Percentiles rank a stretch among this genome's conserved stretches.
phyloP scores from a whole-genome alignment of 2,888 invertebrate genomes.

The Phania funesta region DNA sequence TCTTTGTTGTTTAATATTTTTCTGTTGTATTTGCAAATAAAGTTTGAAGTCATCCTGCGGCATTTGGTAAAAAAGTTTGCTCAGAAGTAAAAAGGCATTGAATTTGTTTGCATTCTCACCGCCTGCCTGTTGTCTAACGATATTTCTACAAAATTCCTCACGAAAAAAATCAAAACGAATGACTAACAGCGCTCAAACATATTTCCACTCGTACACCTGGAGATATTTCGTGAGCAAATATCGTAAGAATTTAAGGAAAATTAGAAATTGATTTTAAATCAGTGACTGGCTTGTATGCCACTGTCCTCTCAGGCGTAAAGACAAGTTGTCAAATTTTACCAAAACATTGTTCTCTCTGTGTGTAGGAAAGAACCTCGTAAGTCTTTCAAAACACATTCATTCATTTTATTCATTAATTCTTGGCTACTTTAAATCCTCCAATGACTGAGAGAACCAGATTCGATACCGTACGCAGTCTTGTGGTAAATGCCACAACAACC shows the following conservation, averaged over 20 bases:
- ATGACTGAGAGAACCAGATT: not conserved
- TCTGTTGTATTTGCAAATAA: not conserved
- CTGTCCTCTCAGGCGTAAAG: too few relatives aligned
- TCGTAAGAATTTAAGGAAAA: not conserved
- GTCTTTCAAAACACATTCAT: not conserved
- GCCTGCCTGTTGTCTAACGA: slow-evolving; percentile 19
- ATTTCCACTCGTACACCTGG: not conserved
- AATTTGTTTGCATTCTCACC: slow-evolving; percentile 26
- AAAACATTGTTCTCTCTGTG: not conserved
- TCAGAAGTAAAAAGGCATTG: not conserved
- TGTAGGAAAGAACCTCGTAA: not conserved
- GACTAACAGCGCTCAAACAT: slow-evolving; percentile 15
- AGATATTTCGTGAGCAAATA: not conserved
- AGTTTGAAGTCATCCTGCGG: not conserved
- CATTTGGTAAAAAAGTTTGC: slow-evolving; percentile 1
- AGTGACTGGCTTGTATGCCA: too few relatives aligned
- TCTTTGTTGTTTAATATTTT: not conserved
- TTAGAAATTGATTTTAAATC: too few relatives aligned
- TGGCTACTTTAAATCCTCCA: not conserved
- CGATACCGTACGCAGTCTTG: too few relatives aligned
- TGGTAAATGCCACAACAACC: not conserved
- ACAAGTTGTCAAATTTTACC: too few relatives aligned
- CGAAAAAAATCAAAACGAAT: not conserved
- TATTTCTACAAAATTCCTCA: not conserved
- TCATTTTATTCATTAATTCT: slow-evolving; percentile 16